Percentiles rank a stretch among this genome's conserved stretches.
phyloP scores from a whole-genome alignment of 2,797 vertebrate species.

The Acanthiza pusilla region DNA sequence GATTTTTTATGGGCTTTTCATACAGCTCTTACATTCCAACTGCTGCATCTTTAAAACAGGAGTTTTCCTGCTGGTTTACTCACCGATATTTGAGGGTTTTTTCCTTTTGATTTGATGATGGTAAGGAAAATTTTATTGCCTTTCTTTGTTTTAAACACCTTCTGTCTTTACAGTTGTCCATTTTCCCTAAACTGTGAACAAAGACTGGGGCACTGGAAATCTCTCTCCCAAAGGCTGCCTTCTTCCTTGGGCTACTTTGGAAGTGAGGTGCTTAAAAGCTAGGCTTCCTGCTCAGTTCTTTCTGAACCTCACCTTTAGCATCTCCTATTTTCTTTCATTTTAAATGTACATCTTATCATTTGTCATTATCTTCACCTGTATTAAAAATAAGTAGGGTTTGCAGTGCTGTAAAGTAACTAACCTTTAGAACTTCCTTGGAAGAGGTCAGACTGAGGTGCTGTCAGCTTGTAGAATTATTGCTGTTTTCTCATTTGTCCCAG shows the following conservation, averaged over 20 bases:
- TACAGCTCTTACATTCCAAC: not conserved
- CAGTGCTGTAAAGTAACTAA: not conserved
- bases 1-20: not conserved
- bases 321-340: not conserved
- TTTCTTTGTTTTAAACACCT: not conserved
- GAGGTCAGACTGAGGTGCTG: not conserved
- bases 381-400: not conserved
- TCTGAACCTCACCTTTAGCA: not conserved
- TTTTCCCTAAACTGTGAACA: slow-evolving; percentile 44
- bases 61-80: not conserved
- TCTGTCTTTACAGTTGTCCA: slow-evolving; percentile 36
- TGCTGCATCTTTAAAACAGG: not conserved
- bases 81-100: not conserved
- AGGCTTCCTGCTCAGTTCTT: not conserved
- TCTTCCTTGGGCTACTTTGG: slow-evolving; percentile 51
- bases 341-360: not conserved
- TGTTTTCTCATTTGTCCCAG: not conserved
- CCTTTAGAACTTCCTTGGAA: not conserved
- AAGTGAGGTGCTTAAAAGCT: slow-evolving; percentile 50
- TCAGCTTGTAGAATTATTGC: not conserved
- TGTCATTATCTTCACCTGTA: not conserved
- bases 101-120: not conserved
- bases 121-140: not conserved
- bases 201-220: slow-evolving; percentile 29
- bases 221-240: slow-evolving; percentile 57